Percentiles rank a stretch among this genome's conserved stretches.
Conservation (phyloP, 2,797 vertebrate genomes). For the Chaunax sp. region DNA sequence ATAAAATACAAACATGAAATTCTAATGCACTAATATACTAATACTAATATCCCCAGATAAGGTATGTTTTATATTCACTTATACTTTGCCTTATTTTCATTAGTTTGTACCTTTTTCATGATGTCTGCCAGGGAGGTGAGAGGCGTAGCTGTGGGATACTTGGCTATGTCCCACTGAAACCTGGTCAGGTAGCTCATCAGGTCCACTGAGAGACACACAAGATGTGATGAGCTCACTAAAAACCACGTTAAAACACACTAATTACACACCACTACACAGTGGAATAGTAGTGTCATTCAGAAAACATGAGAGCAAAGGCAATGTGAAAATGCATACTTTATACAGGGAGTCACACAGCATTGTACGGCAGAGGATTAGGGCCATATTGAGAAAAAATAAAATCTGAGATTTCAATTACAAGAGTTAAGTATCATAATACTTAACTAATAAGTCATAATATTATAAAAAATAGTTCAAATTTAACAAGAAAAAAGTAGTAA, state of each 20-base stretch:
- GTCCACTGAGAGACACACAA: conserved; percentile 84
- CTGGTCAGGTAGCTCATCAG: conserved; percentile 88
- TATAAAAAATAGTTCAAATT: too few species aligned
- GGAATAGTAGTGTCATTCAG: not conserved
- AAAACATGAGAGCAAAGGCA: not conserved
- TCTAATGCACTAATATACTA: too few species aligned
- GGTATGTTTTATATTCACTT: too few species aligned
- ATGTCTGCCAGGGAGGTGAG: conserved; percentile 89
- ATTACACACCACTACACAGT: not conserved
- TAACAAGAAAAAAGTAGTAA: too few species aligned
- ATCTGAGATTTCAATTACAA: too few species aligned
- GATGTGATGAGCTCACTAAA: not conserved
- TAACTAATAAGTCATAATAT: too few species aligned
- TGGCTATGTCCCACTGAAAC: conserved; percentile 98
- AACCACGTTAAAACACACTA: not conserved
- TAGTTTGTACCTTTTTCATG: conserved; percentile 88
- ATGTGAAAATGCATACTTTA: conserved; percentile 2
- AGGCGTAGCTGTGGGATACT: conserved; percentile 90
- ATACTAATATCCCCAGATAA: too few species aligned
- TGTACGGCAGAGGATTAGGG: not conserved
- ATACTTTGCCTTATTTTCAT: too few species aligned
- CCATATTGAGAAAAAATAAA: too few species aligned
- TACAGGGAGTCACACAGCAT: conserved; percentile 9
- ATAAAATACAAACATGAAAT: too few species aligned
- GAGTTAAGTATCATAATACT: too few species aligned